Evolutionary conservation across 1,140 invertebrate genomes (phyloP).

Genomic region (Pogonus chalceus): DNA sequence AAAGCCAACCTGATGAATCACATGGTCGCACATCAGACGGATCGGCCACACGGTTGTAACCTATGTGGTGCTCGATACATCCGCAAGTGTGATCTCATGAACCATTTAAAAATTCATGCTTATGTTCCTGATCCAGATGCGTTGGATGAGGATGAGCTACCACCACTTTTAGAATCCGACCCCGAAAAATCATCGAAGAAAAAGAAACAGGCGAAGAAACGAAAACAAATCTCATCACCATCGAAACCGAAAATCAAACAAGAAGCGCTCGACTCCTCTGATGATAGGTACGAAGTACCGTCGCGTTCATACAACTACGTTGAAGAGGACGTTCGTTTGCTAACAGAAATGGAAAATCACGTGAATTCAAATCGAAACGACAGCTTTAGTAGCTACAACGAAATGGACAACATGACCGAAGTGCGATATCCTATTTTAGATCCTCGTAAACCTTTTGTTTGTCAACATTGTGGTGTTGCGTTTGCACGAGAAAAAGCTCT

Average conservation of each 20-base stretch:
- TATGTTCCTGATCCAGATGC: conserved; percentile 45
- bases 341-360: conserved; percentile 36
- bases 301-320: conserved; percentile 35
- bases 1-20: conserved; percentile 74
- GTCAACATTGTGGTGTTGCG: conserved; percentile 64
- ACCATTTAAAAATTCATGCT: conserved; percentile 71
- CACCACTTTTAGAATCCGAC: background rate
- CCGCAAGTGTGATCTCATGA: conserved; percentile 65
- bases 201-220: background rate
- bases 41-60: conserved; percentile 66
- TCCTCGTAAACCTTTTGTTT: conserved; percentile 66
- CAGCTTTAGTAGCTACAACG: conserved; percentile 20
- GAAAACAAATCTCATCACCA: background rate
- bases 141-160: conserved; percentile 24
- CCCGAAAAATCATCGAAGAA: background rate
- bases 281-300: conserved; percentile 6
- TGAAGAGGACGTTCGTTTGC: conserved; percentile 37
- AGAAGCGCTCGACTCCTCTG: background rate
- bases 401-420: conserved; percentile 36
- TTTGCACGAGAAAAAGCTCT: conserved; percentile 72
- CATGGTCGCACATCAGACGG: conserved; percentile 73
- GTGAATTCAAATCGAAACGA: too few relatives aligned
- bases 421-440: conserved; percentile 55
- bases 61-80: conserved; percentile 67
- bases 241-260: background rate